Base-by-base conservation (phyloP, 1,140 invertebrate genomes). In the Laupala kohalensis region DNA sequence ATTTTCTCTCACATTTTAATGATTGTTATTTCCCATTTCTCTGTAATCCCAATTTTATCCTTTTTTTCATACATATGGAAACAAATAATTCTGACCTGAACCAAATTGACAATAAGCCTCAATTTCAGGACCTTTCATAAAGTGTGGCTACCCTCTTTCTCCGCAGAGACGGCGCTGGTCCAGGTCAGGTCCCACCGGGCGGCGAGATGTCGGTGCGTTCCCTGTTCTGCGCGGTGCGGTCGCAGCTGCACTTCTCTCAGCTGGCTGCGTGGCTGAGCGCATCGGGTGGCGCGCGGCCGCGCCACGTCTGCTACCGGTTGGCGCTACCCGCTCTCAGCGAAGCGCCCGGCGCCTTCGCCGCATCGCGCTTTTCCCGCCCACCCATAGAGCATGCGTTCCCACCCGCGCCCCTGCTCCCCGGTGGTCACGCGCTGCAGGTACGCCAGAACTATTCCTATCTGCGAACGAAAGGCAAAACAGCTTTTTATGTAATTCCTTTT, bases 161-260 rank as follows among this genome's bases (percentile, higher is more conserved):
- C 19, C 37, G 6, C 9, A 12, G 19, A 62, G 9, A 9, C 25
- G 25, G 25, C 15, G 13, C 64, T 66, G 23, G 65, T 26, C n/a
- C 12, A 26, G 25, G 25, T 15, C 4, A n/a, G 19, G 89, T 80
- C 77, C 63, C n/a, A 12, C 25, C 63, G 37, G 12, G n/a, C 28
- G 30, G 28, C 9, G 68, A 64, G 26, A 83, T 84, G 79, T 81
- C 83, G 75, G 80, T 88, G 28, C 87, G 89, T 75, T 90, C 90
- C 80, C 82, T 97, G 71, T 87, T 95, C 74, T 94, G 94, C 79
- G 95, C 95, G n/a, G 90, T 97, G 13, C 86, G 94, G 69, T 97
- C 95, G 5, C 94, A 95, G 79, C 85, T 97, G n/a, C 93, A 96
- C 83, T 98, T 98, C 83, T 97, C 95, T 0, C 95, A 97, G 83